phyloP scores from a whole-genome alignment of 2,113 vertebrate species.

The Chiloscyllium plagiosum region DNA sequence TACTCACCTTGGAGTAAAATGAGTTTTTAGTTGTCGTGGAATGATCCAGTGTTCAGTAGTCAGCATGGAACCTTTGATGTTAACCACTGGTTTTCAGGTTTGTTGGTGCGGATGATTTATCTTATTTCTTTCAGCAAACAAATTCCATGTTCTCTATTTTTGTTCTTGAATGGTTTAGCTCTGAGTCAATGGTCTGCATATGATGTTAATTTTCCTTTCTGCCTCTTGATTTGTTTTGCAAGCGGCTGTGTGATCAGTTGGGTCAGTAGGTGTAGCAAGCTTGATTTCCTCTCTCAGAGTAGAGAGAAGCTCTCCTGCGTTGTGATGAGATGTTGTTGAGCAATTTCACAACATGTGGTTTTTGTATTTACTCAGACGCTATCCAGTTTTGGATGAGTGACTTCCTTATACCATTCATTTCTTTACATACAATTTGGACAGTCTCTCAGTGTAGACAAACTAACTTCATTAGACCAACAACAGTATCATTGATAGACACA shows the following conservation, averaged over 20 bases:
- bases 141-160: neutral
- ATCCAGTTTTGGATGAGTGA: neutral
- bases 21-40: neutral
- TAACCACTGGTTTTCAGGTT: neutral
- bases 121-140: neutral
- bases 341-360: neutral
- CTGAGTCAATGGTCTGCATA: conserved; percentile 1
- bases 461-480: neutral
- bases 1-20: neutral
- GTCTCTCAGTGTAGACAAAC: neutral
- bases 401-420: neutral
- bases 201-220: conserved; percentile 17
- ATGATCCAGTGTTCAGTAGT: neutral
- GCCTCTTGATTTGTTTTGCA: neutral
- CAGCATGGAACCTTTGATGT: neutral
- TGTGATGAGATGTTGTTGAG: neutral
- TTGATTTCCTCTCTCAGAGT: neutral
- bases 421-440: neutral
- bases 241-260: neutral
- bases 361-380: neutral
- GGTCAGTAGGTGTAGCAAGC: neutral
- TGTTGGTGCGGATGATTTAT: neutral
- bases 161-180: neutral
- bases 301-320: neutral
- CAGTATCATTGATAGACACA: neutral